phyloP scores from a whole-genome alignment of 2,113 vertebrate species.

The Heterotis niloticus region DNA sequence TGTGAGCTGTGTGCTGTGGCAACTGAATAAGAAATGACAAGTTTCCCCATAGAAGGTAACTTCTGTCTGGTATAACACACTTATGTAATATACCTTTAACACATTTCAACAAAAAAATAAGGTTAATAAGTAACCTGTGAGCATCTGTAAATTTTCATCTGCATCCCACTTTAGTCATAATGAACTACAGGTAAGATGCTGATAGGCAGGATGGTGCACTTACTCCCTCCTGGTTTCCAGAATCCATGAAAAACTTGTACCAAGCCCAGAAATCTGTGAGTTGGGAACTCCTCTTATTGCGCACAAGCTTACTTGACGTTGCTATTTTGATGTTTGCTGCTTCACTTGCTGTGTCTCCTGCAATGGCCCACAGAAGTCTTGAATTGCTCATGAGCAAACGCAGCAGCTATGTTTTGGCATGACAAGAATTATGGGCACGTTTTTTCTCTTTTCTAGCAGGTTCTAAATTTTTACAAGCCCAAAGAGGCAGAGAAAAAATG shows the following conservation, averaged over 20 bases:
- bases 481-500: not conserved
- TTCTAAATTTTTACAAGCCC: not conserved
- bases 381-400: too few species aligned
- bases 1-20: too few species aligned
- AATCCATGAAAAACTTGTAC: constrained; percentile 67
- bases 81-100: not conserved
- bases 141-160: not conserved
- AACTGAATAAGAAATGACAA: too few species aligned
- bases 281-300: constrained; percentile 58
- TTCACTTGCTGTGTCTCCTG: constrained; percentile 38
- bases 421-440: too few species aligned
- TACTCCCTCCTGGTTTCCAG: constrained; percentile 70
- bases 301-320: constrained; percentile 50
- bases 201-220: constrained; percentile 40
- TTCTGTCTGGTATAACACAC: too few species aligned
- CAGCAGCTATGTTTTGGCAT: too few species aligned
- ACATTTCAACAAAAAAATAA: not conserved
- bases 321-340: constrained; percentile 40
- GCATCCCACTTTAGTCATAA: not conserved
- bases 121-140: not conserved
- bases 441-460: not conserved
- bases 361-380: not conserved
- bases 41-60: too few species aligned
- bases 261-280: constrained; percentile 70
- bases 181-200: not conserved